Conservation (phyloP, 2,797 vertebrate genomes). For the Rhyacichthys aspro region DNA sequence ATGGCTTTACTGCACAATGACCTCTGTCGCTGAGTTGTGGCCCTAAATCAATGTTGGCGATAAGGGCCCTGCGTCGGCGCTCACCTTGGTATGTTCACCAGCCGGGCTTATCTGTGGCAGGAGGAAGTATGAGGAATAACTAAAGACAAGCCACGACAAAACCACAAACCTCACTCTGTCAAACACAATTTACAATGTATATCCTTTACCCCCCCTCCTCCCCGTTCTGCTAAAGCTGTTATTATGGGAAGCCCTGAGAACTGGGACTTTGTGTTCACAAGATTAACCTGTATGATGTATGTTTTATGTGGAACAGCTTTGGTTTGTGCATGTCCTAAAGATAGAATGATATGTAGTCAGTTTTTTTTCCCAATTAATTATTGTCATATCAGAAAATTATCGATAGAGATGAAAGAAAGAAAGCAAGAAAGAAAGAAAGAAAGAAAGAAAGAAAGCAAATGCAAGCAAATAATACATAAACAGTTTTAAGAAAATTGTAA, state of each 20-base stretch:
- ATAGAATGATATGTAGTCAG: too few species aligned
- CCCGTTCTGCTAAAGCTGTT: slow-evolving; percentile 84
- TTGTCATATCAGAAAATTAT: too few species aligned
- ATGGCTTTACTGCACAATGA: slow-evolving; percentile 82
- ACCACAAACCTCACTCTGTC: slow-evolving; percentile 93
- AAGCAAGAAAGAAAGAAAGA: too few species aligned
- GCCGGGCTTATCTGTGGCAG: slow-evolving; percentile 82
- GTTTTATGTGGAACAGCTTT: too few species aligned
- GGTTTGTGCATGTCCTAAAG: too few species aligned
- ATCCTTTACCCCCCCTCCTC: slow-evolving; percentile 63
- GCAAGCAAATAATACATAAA: too few species aligned
- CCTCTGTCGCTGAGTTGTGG: slow-evolving; percentile 79
- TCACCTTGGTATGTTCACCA: slow-evolving; percentile 82
- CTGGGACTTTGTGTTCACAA: slow-evolving; percentile 82
- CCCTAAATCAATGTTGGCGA: slow-evolving; percentile 81
- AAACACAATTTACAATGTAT: slow-evolving; percentile 98
- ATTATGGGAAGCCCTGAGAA: slow-evolving; percentile 89
- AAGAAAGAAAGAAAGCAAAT: too few species aligned
- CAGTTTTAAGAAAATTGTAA: too few species aligned
- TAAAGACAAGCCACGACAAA: slow-evolving; percentile 95
- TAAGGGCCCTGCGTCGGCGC: slow-evolving; percentile 81
- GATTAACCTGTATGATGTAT: slow-evolving; percentile 68
- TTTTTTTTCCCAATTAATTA: too few species aligned
- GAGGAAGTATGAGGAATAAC: slow-evolving; percentile 92
- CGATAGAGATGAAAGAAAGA: too few species aligned